Percentiles rank a stretch among this genome's conserved stretches.
These are phyloP conservation scores for Agapornis canus DNA, from an alignment of 2,797 vertebrate species.

Conservation along the genomic window DNA sequence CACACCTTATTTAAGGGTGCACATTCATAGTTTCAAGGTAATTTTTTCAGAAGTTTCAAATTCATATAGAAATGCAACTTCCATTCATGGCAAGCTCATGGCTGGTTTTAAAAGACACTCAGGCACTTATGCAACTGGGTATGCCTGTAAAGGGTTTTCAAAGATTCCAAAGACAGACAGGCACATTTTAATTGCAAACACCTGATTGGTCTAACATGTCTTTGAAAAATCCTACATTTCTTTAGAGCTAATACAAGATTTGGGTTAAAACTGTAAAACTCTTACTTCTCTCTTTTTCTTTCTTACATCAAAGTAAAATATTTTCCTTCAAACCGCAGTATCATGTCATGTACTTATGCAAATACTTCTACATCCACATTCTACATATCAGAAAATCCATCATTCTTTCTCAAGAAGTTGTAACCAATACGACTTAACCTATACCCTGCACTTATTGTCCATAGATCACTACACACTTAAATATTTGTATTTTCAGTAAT, in stretches of 20 bases:
- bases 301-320: neutral
- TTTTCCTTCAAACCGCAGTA: neutral
- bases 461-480: neutral
- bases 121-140: neutral
- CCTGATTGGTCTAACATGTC: neutral
- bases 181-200: neutral
- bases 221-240: neutral
- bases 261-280: neutral
- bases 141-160: neutral
- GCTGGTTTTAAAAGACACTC: neutral
- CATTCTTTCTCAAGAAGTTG: neutral
- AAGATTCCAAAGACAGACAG: neutral
- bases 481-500: neutral
- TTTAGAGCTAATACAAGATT: neutral
- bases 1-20: neutral
- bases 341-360: neutral
- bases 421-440: neutral
- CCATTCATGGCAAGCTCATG: neutral
- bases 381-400: neutral
- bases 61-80: neutral
- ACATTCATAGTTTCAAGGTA: neutral
- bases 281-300: neutral
- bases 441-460: neutral
- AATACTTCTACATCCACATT: neutral
- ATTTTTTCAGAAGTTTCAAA: neutral